These are phyloP conservation scores for Thera britannica DNA, from an alignment of 2,888 invertebrate genomes.

Conservation along the genomic window DNA sequence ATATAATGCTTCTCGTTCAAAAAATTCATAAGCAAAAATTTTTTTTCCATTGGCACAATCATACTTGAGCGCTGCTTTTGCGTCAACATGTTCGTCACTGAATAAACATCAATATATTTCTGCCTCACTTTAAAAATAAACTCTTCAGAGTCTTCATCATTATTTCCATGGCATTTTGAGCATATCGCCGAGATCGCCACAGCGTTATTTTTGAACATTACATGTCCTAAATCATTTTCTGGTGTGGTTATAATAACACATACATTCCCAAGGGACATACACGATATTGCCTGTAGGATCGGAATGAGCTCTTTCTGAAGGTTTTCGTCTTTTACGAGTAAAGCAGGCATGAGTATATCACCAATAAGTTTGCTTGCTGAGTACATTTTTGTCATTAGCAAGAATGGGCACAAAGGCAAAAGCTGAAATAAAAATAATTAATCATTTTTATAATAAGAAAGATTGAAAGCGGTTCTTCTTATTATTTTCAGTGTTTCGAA, in stretches of 20 bases:
- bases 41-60: slow-evolving; percentile 48
- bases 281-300: slow-evolving; percentile 62
- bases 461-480: no score
- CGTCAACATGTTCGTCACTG: slow-evolving; percentile 49
- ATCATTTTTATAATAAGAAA: not conserved
- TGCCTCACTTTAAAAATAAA: slow-evolving; percentile 42
- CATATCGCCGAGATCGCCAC: slow-evolving; percentile 61
- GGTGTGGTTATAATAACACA: slow-evolving; percentile 47
- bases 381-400: slow-evolving; percentile 63
- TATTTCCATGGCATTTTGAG: slow-evolving; percentile 62
- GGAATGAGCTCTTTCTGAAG: slow-evolving; percentile 59
- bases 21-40: slow-evolving; percentile 67
- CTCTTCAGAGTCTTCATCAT: slow-evolving; percentile 34
- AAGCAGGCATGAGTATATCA: slow-evolving; percentile 72
- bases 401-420: slow-evolving; percentile 61
- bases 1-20: slow-evolving; percentile 65
- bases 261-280: slow-evolving; percentile 66
- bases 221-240: slow-evolving; percentile 52
- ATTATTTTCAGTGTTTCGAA: not conserved
- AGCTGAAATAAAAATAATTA: slow-evolving; percentile 60
- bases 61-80: slow-evolving; percentile 54
- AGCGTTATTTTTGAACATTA: slow-evolving; percentile 54
- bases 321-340: slow-evolving; percentile 61
- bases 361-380: slow-evolving; percentile 72
- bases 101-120: slow-evolving; percentile 50